Percentiles rank a stretch among this genome's conserved stretches.
Evolutionary conservation across 1,140 invertebrate genomes (phyloP).

Genomic region (Drosophila sulfurigaster): DNA sequence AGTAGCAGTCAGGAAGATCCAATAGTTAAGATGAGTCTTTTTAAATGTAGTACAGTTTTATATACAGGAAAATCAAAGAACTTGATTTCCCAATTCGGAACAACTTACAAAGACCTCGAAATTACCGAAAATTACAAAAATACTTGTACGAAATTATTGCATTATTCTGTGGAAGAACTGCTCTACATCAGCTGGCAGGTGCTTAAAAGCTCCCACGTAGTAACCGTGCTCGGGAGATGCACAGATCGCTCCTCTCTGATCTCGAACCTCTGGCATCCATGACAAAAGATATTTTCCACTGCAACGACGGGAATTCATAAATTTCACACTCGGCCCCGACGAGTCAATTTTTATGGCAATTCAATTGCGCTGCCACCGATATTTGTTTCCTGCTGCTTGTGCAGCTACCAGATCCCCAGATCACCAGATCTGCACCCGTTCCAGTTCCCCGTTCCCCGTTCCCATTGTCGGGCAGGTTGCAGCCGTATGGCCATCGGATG

Average conservation of each 20-base stretch:
- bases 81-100: too few relatives aligned
- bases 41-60: too few relatives aligned
- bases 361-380: slow-evolving; percentile 69
- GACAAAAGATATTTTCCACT: slow-evolving; percentile 31
- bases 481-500: slow-evolving; percentile 61
- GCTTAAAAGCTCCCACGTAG: slow-evolving; percentile 56
- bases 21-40: too few relatives aligned
- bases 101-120: background rate
- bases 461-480: slow-evolving; percentile 57
- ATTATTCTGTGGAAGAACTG: slow-evolving; percentile 55
- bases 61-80: too few relatives aligned
- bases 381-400: slow-evolving; percentile 63
- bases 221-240: background rate
- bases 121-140: slow-evolving; percentile 8
- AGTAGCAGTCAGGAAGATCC: too few relatives aligned
- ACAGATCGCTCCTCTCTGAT: slow-evolving; percentile 15
- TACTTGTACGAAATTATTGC: slow-evolving; percentile 25
- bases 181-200: slow-evolving; percentile 57
- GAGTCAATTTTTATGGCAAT: slow-evolving; percentile 66
- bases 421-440: slow-evolving; percentile 10
- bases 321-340: slow-evolving; percentile 38
- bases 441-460: background rate
- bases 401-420: background rate
- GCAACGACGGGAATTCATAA: slow-evolving; percentile 52
- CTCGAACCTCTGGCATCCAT: slow-evolving; percentile 9